Evolutionary conservation across 2,888 invertebrate species (phyloP).

Genomic region (Apamea epomidion): DNA sequence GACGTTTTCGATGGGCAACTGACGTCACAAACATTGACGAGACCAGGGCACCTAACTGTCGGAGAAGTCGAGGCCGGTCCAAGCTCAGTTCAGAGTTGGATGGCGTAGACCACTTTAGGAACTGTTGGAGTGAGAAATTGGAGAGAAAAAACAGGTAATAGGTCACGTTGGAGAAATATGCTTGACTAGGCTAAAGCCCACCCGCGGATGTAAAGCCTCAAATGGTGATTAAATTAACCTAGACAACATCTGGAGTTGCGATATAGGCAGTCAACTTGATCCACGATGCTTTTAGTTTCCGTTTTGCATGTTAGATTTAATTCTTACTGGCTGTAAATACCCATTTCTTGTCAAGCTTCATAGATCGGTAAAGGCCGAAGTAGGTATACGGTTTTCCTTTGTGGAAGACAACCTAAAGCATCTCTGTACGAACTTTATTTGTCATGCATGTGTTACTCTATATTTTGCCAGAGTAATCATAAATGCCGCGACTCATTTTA

Average conservation of each 20-base stretch:
- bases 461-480: conserved; percentile 46
- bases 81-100: not conserved
- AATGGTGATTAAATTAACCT: not conserved
- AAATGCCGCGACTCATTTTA: conserved; percentile 47
- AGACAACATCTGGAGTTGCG: not conserved
- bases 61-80: not conserved
- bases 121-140: not conserved
- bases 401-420: not conserved
- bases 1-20: not conserved
- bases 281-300: not conserved
- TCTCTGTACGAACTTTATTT: conserved; percentile 15
- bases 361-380: not conserved
- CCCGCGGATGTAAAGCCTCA: not conserved
- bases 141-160: not conserved
- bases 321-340: not conserved
- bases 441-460: conserved; percentile 47
- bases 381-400: not conserved
- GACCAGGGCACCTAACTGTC: not conserved
- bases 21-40: not conserved
- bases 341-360: not conserved
- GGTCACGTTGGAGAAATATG: not conserved
- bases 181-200: not conserved
- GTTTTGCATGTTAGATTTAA: not conserved
- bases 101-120: not conserved
- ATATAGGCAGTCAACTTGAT: not conserved